Conservation (phyloP, 2,888 invertebrate genomes). For the Nomada flava region DNA sequence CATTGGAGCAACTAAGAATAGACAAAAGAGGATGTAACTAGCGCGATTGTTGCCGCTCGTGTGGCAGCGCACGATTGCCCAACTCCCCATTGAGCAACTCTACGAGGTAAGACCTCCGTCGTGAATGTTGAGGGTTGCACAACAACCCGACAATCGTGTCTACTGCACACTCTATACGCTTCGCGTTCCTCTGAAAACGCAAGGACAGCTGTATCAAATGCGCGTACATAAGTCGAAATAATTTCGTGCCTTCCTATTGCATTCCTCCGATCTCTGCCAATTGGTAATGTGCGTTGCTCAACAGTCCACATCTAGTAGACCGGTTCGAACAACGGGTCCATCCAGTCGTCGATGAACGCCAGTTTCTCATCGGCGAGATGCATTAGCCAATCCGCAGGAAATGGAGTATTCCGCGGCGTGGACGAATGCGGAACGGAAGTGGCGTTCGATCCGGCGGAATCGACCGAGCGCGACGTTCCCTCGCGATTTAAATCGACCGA, state of each 20-base stretch:
- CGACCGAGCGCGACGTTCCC: slow-evolving; percentile 20
- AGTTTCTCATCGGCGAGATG: slow-evolving; percentile 16
- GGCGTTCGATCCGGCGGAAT: slow-evolving; percentile 28
- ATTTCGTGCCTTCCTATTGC: not conserved
- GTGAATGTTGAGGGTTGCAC: slow-evolving; percentile 56
- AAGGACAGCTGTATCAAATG: slow-evolving; percentile 59
- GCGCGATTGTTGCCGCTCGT: slow-evolving; percentile 65
- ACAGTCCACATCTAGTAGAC: not conserved
- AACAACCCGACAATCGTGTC: slow-evolving; percentile 45
- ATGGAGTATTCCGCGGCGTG: slow-evolving; percentile 18
- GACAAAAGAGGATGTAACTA: slow-evolving; percentile 67
- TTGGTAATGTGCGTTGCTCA: not conserved
- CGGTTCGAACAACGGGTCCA: not conserved
- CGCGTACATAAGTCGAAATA: slow-evolving; percentile 57
- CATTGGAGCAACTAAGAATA: slow-evolving; percentile 64
- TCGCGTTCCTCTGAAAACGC: slow-evolving; percentile 38
- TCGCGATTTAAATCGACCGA: slow-evolving; percentile 6
- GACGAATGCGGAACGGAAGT: slow-evolving; percentile 27
- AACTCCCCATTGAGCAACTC: slow-evolving; percentile 72
- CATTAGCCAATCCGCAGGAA: slow-evolving; percentile 34
- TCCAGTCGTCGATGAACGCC: slow-evolving; percentile 10
- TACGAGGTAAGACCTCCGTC: slow-evolving; percentile 51
- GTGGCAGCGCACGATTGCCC: slow-evolving; percentile 67
- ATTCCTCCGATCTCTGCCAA: not conserved
- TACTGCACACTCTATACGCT: not conserved